Base-by-base conservation (phyloP, 2,797 vertebrate species). In the Chaetophractus vellerosus region DNA sequence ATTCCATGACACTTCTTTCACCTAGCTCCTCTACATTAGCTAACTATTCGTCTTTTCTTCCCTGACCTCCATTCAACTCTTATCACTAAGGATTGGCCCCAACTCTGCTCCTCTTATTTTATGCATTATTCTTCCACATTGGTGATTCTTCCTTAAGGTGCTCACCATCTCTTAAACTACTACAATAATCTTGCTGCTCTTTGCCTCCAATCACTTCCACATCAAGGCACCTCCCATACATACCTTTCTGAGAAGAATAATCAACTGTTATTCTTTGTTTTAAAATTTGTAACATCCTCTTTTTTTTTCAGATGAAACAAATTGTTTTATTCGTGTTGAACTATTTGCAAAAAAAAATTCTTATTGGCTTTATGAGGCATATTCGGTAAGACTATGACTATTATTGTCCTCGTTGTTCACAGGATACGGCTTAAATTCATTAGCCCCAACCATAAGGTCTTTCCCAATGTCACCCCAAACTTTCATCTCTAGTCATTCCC, bases 311-410 rank as follows among this genome's bases (percentile, higher is more conserved):
- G 45, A 19, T 74, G 14, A 92, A 93, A 79, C 0, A 83, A 52
- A 66, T 63, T 55, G 5, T n/a, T 95, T 83, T 79, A 74, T 69
- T 91, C 69, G 31, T 9, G 33, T 48, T 75, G 71, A 92, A 45
- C 88, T 90, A 84, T 57, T 88, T 83, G 3, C 19, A 91, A n/a
- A 75, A 91, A n/a, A 75, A 75, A 57, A 1, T n/a, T 45, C 64
- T 81, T n/a, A 50, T 9, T 78, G 59, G 11, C 6, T 33, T 64
- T 80, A 48, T 61, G 45, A 91, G 28, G 15, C 45, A 83, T 28
- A 87, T 68, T 74, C 24, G 61, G 55, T 68, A 33, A 41, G 5
- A 16, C 19, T 45, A 15, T 71, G 10, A 9, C 52, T 66, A 24
- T 71, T 61, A 21, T 19, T 85, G 79, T 50, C 3, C 41, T 64